Evolutionary conservation across 92 coral and sea anemone genomes (phyloP).

Genomic region (Palythoa heliodiscus): DNA sequence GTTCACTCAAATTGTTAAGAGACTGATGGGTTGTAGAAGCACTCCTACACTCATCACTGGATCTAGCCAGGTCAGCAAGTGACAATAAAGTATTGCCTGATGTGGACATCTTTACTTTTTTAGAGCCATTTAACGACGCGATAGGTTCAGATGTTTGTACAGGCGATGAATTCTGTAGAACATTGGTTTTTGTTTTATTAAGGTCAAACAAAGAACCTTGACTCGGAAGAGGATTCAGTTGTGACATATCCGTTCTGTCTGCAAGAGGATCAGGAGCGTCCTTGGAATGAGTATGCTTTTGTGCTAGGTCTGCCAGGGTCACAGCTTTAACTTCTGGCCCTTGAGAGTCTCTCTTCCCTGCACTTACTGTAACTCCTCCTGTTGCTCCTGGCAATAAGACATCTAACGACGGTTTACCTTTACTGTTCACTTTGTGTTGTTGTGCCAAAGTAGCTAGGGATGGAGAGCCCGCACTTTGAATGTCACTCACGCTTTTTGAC

Average conservation of each 20-base stretch:
- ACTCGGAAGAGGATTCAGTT: background rate
- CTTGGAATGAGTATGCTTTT: background rate
- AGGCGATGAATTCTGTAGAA: background rate
- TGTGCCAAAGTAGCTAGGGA: conserved; percentile 1
- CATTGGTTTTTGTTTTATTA: background rate
- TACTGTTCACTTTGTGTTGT: background rate
- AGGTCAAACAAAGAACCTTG: background rate
- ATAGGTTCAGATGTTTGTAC: background rate
- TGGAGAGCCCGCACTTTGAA: background rate
- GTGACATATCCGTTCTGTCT: background rate
- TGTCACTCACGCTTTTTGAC: too few species aligned
- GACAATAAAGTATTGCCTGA: background rate
- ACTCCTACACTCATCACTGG: background rate
- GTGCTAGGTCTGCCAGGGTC: conserved; percentile 10
- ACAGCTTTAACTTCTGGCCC: background rate
- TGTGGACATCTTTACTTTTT: background rate
- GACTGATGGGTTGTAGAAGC: background rate
- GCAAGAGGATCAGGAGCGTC: background rate
- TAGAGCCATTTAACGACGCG: conserved; percentile 2
- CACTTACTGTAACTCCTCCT: too few species aligned
- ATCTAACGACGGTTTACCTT: background rate
- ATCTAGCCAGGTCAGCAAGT: background rate
- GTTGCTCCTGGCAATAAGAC: background rate
- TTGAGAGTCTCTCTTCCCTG: background rate
- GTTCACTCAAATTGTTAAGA: background rate